phyloP scores from a whole-genome alignment of 2,113 vertebrate genomes.

The Pithys albifrons region DNA sequence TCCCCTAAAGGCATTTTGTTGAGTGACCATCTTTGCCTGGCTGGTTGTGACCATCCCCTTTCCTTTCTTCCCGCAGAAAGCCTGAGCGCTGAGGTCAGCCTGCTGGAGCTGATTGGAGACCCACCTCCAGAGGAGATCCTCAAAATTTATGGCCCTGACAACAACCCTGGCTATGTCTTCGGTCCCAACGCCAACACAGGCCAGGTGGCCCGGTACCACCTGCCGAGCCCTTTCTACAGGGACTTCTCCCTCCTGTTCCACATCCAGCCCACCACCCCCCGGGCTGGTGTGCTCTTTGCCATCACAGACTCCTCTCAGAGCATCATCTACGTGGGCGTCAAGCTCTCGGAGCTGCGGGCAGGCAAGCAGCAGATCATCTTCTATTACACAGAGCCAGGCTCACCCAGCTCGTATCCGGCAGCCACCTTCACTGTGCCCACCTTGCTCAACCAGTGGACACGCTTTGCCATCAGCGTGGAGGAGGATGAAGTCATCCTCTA shows the following conservation, averaged over 20 bases:
- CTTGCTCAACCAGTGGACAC: slow-evolving; percentile 82
- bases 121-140: slow-evolving; percentile 81
- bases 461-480: slow-evolving; percentile 85
- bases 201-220: slow-evolving; percentile 83
- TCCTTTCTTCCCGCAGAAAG: slow-evolving; percentile 74
- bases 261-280: slow-evolving; percentile 78
- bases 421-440: slow-evolving; percentile 86
- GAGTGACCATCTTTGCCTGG: neutral
- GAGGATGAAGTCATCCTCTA: slow-evolving; percentile 81
- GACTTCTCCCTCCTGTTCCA: slow-evolving; percentile 89
- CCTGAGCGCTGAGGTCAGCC: slow-evolving; percentile 74
- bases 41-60: neutral
- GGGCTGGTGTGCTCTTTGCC: slow-evolving; percentile 83
- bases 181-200: slow-evolving; percentile 79
- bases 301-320: slow-evolving; percentile 84
- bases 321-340: slow-evolving; percentile 85
- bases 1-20: neutral
- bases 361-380: slow-evolving; percentile 83
- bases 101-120: slow-evolving; percentile 88
- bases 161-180: slow-evolving; percentile 79
- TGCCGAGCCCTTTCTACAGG: slow-evolving; percentile 85
- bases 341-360: slow-evolving; percentile 74
- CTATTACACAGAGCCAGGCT: slow-evolving; percentile 87
- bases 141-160: slow-evolving; percentile 75
- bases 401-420: slow-evolving; percentile 68